These are phyloP conservation scores for Coregonus suidteri DNA, from an alignment of 2,797 vertebrate species.

Conservation along the genomic window DNA sequence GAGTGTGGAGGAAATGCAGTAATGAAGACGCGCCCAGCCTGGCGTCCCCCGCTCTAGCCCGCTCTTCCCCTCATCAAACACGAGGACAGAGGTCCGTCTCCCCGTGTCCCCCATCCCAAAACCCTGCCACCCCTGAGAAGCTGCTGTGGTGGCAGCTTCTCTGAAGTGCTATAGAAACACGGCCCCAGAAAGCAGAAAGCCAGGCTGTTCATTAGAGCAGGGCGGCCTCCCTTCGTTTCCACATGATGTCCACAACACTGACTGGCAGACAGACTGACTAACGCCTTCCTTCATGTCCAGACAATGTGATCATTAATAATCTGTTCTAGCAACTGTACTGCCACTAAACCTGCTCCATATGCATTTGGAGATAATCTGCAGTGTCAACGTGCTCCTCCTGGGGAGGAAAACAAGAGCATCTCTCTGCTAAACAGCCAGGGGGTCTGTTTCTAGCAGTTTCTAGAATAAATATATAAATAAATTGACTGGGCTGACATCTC, in stretches of 20 bases:
- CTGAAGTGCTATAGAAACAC: constrained; percentile 3
- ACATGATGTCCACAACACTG: background rate
- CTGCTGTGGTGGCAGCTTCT: background rate
- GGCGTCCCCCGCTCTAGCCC: constrained; percentile 17
- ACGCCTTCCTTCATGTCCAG: background rate
- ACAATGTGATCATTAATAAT: too few relatives aligned
- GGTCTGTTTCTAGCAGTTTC: background rate
- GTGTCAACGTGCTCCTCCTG: background rate
- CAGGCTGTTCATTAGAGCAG: constrained; percentile 6
- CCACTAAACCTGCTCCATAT: background rate
- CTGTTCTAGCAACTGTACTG: too few relatives aligned
- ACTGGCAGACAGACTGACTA: background rate
- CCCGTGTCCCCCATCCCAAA: background rate
- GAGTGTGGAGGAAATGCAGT: constrained; percentile 65
- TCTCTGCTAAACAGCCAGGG: background rate
- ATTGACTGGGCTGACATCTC: too few relatives aligned
- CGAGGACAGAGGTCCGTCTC: too few relatives aligned
- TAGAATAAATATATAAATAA: background rate
- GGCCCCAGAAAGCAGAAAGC: background rate
- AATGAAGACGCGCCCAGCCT: constrained; percentile 69
- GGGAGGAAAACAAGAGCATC: background rate
- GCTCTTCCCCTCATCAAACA: too few relatives aligned
- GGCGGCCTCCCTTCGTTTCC: background rate
- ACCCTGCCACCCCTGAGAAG: background rate
- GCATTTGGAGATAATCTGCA: background rate